Conservation (phyloP, 2,113 vertebrate genomes). For the Orientallactaga bullata region DNA sequence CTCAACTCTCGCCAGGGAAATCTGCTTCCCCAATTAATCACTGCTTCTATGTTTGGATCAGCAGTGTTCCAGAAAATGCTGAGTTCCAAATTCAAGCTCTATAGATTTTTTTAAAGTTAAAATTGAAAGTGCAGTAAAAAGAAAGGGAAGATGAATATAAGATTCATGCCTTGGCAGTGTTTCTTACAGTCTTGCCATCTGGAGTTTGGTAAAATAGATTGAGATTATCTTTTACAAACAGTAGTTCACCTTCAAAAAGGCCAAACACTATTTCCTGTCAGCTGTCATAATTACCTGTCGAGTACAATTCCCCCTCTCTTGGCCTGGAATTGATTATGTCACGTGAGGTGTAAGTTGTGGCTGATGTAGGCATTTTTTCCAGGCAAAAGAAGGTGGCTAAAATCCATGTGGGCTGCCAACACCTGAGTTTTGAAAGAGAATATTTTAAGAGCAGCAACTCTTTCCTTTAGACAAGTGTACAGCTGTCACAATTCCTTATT, state of each 20-base stretch:
- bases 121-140: neutral
- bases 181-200: slow-evolving; percentile 29
- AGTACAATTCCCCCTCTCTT: neutral
- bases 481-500: neutral
- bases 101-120: neutral
- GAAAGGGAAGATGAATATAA: slow-evolving; percentile 9
- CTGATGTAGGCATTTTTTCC: neutral
- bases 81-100: neutral
- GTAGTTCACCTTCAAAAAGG: slow-evolving; percentile 49
- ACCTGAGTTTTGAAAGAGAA: neutral
- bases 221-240: slow-evolving; percentile 59
- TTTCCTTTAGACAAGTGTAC: neutral
- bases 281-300: slow-evolving; percentile 65
- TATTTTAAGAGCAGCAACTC: neutral
- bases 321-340: neutral
- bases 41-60: neutral
- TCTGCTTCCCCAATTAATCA: neutral
- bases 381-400: neutral
- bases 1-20: neutral
- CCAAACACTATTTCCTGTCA: slow-evolving; percentile 29
- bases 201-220: slow-evolving; percentile 58
- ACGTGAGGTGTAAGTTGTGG: neutral
- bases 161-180: neutral
- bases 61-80: neutral
- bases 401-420: neutral